Conservation (phyloP, 2,113 vertebrate genomes). For the Colius striatus region DNA sequence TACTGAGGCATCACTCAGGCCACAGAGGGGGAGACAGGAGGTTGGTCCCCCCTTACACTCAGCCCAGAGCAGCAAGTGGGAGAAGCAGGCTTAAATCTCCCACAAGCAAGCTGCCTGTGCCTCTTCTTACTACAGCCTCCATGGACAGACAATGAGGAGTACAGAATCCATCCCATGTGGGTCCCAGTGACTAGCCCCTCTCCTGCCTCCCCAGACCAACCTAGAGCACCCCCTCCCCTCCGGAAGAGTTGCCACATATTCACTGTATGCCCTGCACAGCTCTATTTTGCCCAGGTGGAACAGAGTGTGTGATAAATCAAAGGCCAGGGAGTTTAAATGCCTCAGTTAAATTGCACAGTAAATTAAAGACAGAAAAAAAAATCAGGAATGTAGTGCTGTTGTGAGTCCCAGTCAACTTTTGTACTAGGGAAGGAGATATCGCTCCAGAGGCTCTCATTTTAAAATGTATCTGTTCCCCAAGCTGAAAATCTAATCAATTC, state of each 20-base stretch:
- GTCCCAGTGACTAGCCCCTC: background rate
- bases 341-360: background rate
- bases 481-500: slow-evolving; percentile 76
- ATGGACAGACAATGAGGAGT: rapidly evolving
- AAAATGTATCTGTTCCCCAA: slow-evolving; percentile 64
- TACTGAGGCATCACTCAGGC: background rate
- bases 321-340: background rate
- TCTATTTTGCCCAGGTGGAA: background rate
- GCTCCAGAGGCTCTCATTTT: slow-evolving; percentile 4
- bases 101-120: rapidly evolving
- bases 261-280: background rate
- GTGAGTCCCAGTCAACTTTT: background rate
- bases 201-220: background rate
- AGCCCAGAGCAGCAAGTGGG: background rate
- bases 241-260: background rate
- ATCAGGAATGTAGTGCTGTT: background rate
- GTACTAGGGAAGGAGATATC: background rate
- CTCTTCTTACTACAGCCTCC: rapidly evolving
- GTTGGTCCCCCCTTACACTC: rapidly evolving
- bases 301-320: background rate
- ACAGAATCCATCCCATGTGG: rapidly evolving
- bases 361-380: background rate
- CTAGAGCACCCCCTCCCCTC: background rate
- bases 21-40: rapidly evolving
- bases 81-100: background rate